Evolutionary conservation across 2,113 vertebrate species (phyloP).

Genomic region (Spilogale gracilis): DNA sequence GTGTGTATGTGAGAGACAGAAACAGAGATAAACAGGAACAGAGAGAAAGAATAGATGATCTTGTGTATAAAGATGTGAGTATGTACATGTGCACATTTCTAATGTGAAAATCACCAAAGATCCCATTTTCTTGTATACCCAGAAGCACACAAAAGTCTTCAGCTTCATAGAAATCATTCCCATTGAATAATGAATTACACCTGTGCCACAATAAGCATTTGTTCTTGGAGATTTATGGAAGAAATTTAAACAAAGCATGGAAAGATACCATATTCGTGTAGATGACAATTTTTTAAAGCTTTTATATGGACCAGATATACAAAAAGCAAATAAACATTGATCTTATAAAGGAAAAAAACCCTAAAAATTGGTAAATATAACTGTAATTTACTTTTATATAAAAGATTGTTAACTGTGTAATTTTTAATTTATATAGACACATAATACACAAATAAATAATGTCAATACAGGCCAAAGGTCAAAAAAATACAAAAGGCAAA

Average conservation of each 20-base stretch:
- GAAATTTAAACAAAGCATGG: conserved; percentile 35
- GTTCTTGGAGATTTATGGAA: conserved; percentile 51
- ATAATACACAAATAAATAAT: conserved; percentile 46
- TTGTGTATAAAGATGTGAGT: neutral
- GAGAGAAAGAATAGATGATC: neutral
- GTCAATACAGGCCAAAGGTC: conserved; percentile 24
- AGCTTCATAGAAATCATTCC: neutral
- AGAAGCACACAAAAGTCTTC: conserved; percentile 7
- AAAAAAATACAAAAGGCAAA: conserved; percentile 63
- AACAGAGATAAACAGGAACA: neutral
- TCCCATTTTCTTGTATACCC: neutral
- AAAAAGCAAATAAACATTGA: conserved; percentile 56
- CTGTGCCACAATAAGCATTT: conserved; percentile 4
- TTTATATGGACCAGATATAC: neutral
- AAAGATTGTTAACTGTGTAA: neutral
- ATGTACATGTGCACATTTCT: neutral
- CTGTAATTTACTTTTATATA: conserved; percentile 8
- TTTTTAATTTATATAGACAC: conserved; percentile 56
- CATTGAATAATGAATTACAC: conserved; percentile 27
- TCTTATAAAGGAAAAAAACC: neutral
- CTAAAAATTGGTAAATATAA: conserved; percentile 8
- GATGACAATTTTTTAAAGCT: conserved; percentile 31
- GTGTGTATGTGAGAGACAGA: neutral
- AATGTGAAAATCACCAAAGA: conserved; percentile 3
- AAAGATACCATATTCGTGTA: neutral